A percentile compares a stretch with the other conserved stretches of the same genome.
Evolutionary conservation across 2,888 invertebrate species (phyloP).

Genomic region (Agrotis puta): DNA sequence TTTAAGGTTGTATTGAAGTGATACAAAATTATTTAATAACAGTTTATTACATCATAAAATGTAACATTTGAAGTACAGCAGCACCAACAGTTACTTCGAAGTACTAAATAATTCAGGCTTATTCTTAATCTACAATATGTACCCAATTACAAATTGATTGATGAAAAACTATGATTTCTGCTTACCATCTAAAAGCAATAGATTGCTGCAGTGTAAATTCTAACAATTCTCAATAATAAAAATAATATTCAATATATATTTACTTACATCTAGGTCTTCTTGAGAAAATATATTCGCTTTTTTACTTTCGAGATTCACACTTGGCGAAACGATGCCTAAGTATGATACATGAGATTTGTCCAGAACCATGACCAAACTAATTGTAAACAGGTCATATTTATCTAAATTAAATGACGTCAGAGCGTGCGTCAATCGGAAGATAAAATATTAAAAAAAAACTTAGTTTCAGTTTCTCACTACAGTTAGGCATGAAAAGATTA

Average conservation of each 20-base stretch:
- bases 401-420: not conserved
- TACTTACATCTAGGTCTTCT: conserved; percentile 2
- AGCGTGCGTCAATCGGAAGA: not conserved
- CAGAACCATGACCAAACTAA: not conserved
- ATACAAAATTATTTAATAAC: conserved; percentile 1
- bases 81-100: conserved; percentile 32
- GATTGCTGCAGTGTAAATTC: conserved; percentile 1
- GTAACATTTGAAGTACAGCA: conserved; percentile 40
- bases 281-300: conserved; percentile 17
- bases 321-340: conserved; percentile 1
- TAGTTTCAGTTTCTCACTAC: too few relatives aligned
- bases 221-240: conserved; percentile 8
- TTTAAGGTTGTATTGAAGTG: not conserved
- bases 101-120: not conserved
- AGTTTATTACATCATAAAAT: conserved; percentile 30
- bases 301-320: conserved; percentile 43
- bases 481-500: not conserved
- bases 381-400: not conserved
- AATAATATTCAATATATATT: conserved; percentile 18
- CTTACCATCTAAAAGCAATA: not conserved
- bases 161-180: not conserved
- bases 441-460: not conserved
- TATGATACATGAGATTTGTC: conserved; percentile 14
- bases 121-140: not conserved
- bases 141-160: not conserved